Conservation (phyloP, 2,113 vertebrate genomes). For the Seriola dumerili region DNA sequence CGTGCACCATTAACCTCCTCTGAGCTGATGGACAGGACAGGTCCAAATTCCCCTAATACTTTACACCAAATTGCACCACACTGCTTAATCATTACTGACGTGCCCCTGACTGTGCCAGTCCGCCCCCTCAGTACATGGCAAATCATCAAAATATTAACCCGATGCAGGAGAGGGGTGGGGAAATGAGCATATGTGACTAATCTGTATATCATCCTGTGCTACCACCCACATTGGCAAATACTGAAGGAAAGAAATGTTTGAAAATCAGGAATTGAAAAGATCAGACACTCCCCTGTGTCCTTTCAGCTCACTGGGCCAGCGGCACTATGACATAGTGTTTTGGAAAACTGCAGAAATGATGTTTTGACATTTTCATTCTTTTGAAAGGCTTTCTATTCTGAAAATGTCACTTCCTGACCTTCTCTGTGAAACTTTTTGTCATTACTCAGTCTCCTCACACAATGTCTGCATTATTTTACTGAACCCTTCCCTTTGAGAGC, state of each 20-base stretch:
- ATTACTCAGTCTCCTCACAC: conserved; percentile 23
- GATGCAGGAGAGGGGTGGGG: conserved; percentile 24
- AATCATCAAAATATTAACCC: conserved; percentile 3
- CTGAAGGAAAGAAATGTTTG: background rate
- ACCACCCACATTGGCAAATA: conserved; percentile 7
- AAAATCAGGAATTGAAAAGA: background rate
- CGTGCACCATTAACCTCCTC: background rate
- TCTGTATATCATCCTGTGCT: background rate
- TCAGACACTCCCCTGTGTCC: conserved; percentile 18
- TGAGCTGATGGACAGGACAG: conserved; percentile 21
- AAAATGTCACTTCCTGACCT: conserved; percentile 29
- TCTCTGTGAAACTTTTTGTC: conserved; percentile 22
- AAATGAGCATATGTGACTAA: conserved; percentile 6
- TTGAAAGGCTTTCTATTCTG: conserved; percentile 25
- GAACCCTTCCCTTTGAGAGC: background rate
- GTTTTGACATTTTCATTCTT: conserved; percentile 32
- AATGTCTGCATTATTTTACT: conserved; percentile 33
- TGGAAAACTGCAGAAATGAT: conserved; percentile 11
- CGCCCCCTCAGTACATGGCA: background rate
- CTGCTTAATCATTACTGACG: conserved; percentile 26
- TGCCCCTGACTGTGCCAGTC: conserved; percentile 6
- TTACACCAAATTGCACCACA: background rate
- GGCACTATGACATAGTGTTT: conserved; percentile 24
- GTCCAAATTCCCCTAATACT: conserved; percentile 26
- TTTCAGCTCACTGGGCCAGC: background rate